These are phyloP conservation scores for Dendrolimus punctatus DNA, from an alignment of 1,140 invertebrate genomes.

Conservation along the genomic window DNA sequence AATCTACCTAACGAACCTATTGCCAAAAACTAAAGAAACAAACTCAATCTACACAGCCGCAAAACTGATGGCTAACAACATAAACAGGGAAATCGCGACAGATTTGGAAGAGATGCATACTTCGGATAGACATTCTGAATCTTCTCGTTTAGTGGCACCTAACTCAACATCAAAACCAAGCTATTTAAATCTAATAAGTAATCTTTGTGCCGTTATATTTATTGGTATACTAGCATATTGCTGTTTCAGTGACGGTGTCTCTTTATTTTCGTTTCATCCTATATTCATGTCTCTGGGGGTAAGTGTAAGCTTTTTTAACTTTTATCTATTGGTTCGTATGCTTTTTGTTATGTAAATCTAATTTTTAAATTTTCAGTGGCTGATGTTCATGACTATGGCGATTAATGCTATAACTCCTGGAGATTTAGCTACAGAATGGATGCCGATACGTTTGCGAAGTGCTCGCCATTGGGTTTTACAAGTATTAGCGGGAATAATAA, in stretches of 20 bases:
- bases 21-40: no score
- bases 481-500: slow-evolving; percentile 34
- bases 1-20: no score
- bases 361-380: slow-evolving; percentile 48
- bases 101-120: slow-evolving; percentile 30
- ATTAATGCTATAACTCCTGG: slow-evolving; percentile 65
- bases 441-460: slow-evolving; percentile 60
- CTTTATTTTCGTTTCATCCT: slow-evolving; percentile 65
- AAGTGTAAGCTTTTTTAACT: slow-evolving; percentile 19
- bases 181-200: slow-evolving; percentile 53
- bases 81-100: slow-evolving; percentile 6
- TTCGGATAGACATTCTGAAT: slow-evolving; percentile 42
- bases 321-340: slow-evolving; percentile 3
- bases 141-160: slow-evolving; percentile 37
- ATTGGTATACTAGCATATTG: slow-evolving; percentile 49
- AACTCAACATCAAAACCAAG: slow-evolving; percentile 32
- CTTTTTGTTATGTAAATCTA: background rate
- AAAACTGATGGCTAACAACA: slow-evolving; percentile 10
- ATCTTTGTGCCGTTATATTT: slow-evolving; percentile 41
- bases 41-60: no score
- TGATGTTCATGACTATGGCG: slow-evolving; percentile 61
- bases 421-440: slow-evolving; percentile 65
- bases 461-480: slow-evolving; percentile 66
- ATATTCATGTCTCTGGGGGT: slow-evolving; percentile 52
- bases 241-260: slow-evolving; percentile 46